phyloP scores from a whole-genome alignment of 1,140 invertebrate genomes.

The Stenopsyche tienmushanensis region DNA sequence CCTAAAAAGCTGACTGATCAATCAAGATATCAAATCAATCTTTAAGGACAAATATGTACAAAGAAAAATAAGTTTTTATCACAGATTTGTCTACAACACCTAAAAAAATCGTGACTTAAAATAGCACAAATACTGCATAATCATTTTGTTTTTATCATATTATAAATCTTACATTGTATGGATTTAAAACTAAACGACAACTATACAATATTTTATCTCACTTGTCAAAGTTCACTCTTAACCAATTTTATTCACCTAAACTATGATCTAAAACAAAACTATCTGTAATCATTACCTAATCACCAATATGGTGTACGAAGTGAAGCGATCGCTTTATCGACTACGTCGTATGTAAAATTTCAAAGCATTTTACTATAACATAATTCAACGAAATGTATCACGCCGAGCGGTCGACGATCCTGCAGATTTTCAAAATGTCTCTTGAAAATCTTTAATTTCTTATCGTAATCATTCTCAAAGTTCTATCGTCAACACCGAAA shows the following conservation, averaged over 20 bases:
- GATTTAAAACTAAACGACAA: slow-evolving; percentile 18
- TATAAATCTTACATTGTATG: slow-evolving; percentile 21
- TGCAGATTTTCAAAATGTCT: not conserved
- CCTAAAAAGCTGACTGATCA: slow-evolving; percentile 29
- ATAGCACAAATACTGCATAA: slow-evolving; percentile 42
- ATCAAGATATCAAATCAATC: slow-evolving; percentile 19
- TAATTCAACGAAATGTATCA: slow-evolving; percentile 8
- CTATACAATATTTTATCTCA: slow-evolving; percentile 28
- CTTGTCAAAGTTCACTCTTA: slow-evolving; percentile 34
- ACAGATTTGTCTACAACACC: slow-evolving; percentile 47
- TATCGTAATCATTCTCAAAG: too few species aligned
- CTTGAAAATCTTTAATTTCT: too few species aligned
- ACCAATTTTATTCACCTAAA: slow-evolving; percentile 25
- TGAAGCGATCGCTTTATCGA: slow-evolving; percentile 29
- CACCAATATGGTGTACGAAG: slow-evolving; percentile 46
- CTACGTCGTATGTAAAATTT: slow-evolving; percentile 7
- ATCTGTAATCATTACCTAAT: slow-evolving; percentile 23
- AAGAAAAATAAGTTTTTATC: slow-evolving; percentile 43
- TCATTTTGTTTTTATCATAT: slow-evolving; percentile 34
- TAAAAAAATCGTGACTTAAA: slow-evolving; percentile 42
- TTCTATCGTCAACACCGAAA: too few species aligned
- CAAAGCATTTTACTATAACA: slow-evolving; percentile 7
- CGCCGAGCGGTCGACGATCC: slow-evolving; percentile 9
- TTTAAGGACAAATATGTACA: slow-evolving; percentile 33
- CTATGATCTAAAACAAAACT: slow-evolving; percentile 28